Base-by-base conservation (phyloP, 2,113 vertebrate genomes). In the Trinectes maculatus region DNA sequence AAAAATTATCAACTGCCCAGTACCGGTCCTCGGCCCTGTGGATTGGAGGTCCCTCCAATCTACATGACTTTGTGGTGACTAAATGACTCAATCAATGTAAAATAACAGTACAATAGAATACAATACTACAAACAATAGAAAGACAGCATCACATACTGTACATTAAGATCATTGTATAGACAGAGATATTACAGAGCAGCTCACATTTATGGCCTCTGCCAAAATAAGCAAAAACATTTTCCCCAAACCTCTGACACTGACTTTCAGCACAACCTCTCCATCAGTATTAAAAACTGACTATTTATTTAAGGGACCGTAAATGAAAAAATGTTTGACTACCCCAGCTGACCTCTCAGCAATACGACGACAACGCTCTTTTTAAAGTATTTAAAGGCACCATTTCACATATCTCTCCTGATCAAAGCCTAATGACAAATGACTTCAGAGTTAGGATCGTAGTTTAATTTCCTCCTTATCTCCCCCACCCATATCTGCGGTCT, bases 71-170 rank as follows among this genome's bases (percentile, higher is more conserved):
- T 44, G 58, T 15, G 46, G 34, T 0, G 44, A 72, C 61, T 75
- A 63, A 69, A 78, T 74, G 12, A 77, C 55, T 59, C 25, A 75
- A 77, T 83, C 62, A 49, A 82, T 75, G 49, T 47, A 37, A 64
- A 71, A 61, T 72, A 74, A 72, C 71, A 52, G 64, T 56, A n/a
- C n/a, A n/a, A n/a, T n/a, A n/a, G n/a, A n/a, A n/a, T n/a, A n/a
- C n/a, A n/a, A n/a, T n/a, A n/a, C n/a, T n/a, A n/a, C n/a, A 49
- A 71, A 65, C 36, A 62, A 82, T 26, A 56, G 15, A 71, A 51
- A 51, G 36, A 58, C 36, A 33, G 47, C 57, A 34, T 55, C 44
- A 11, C 12, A 24, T n/a, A n/a, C n/a, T n/a, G 57, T 34, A 59
- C 22, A 68, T 65, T 46, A 70, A 76, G 44, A 64, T 29, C 10